Evolutionary conservation across 2,113 vertebrate species (phyloP).

Genomic region (Dromas ardeola): DNA sequence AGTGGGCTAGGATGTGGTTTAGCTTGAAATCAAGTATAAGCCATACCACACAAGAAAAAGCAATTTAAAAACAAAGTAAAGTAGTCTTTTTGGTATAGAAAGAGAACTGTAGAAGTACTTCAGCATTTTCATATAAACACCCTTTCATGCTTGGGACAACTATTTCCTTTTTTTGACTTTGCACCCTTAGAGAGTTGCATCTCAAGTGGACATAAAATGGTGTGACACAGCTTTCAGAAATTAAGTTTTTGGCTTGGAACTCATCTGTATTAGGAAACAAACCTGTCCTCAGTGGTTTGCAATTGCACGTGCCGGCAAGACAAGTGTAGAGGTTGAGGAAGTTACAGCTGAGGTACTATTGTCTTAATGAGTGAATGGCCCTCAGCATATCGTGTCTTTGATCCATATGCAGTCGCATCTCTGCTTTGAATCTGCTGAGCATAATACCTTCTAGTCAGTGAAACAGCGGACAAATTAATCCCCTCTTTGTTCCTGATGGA

Average conservation of each 20-base stretch:
- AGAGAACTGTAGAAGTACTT: neutral
- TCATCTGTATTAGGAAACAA: neutral
- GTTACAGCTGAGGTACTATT: neutral
- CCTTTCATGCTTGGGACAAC: neutral
- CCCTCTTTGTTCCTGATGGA: neutral
- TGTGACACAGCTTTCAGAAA: neutral
- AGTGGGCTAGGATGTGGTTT: neutral
- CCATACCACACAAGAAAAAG: neutral
- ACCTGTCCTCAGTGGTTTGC: neutral
- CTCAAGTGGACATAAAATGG: neutral
- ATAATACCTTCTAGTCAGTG: neutral
- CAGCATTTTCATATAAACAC: neutral
- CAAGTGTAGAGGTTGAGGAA: neutral
- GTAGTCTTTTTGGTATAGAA: neutral
- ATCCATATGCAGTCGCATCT: neutral
- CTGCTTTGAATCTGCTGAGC: neutral
- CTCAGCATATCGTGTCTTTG: neutral
- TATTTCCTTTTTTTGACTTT: neutral
- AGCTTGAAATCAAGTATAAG: neutral
- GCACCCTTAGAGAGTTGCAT: neutral
- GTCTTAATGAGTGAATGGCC: neutral
- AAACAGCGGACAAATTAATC: conserved; percentile 30
- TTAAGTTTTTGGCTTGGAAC: neutral
- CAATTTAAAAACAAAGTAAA: neutral
- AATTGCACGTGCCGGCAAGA: neutral